Evolutionary conservation across 2,888 invertebrate species (phyloP), one percentile per base, ranked within the genome.

Genomic region (Eupeodes latifasciatus): DNA sequence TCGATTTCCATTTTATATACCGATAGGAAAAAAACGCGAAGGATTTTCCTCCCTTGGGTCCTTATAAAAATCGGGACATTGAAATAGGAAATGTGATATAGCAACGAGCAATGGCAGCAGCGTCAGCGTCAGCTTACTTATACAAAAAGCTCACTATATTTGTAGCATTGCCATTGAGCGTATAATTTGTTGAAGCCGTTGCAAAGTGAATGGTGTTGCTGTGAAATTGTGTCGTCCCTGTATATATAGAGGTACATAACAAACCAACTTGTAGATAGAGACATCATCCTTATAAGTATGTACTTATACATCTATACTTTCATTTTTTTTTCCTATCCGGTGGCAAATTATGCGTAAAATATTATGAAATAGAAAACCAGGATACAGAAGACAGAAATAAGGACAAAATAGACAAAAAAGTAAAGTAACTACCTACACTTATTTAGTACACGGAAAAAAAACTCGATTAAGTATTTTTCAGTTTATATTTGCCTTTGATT

Each of bases 321-420:
- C 62, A 44, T 83, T 62, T 49, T 71, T 79, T 67, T 80, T 27
- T 19, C 19, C 3, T 27, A 77, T 80, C 76, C 83, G 80, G 76
- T 80, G 79, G 83, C 83, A 87, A 87, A 87, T 87, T 87, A 87
- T 86, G 86, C 82, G 86, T 86, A 80, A 86, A 86, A 86, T 71
- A 86, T 87, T 87, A 80, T 83, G 83, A 83, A 83, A 80, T 74
- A 80, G 53, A 80, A 87, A 83, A 83, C 80, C 80, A 57, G 78
- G 57, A 79, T 62, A 69, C 4, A 44, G n/a, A 69, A 16, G 61
- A 55, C n/a, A 53, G 44, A 47, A 14, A 57, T 12, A 19, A 9
- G 19, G 19, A 36, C 40, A 40, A 66, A n/a, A 11, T 34, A 16
- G 1, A 12, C 16, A 34, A 55, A 76, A 74, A 44, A 36, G 59